Evolutionary conservation across 2,888 invertebrate genomes (phyloP), one percentile per base, ranked within the genome.

Genomic region (Nephrotoma guestfalica): DNA sequence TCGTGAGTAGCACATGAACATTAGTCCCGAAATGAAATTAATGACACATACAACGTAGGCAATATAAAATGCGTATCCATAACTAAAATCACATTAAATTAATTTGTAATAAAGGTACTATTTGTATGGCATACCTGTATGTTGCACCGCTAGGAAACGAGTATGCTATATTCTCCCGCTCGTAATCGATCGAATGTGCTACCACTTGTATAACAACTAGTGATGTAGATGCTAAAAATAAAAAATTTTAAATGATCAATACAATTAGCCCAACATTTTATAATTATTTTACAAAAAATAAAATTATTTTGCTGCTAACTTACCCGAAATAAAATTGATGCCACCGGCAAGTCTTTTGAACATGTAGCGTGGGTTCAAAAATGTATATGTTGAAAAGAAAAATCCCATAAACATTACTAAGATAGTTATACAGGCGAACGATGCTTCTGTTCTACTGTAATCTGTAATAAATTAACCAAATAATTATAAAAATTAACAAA

Each of bases 341-440:
- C 96, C 95, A 0, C 96, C 96, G 4, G 97, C 96, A 41, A 97
- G 93, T 51, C 97, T 93, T 90, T 97, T 97, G 92, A 96, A 97
- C 95, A 96, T 97, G 90, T 97, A 97, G 4, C 97, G 93, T 3
- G 96, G 96, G 90, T 97, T 96, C 88, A 93, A 93, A 90, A 97
- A 96, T 15, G 97, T 96, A 90, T 97, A 97, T 88, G 95, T 93
- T 6, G 97, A 96, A 91, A 97, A 97, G 1, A 95, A 93, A 86
- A 96, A 94, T 0, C 96, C 96, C 94, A 97, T 94, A 83, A 94
- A 91, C 95, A 97, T 96, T 83, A 97, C 93, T 88, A 96, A 94
- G 87, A 97, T 90, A 87, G 96, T 96, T 89, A 97, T 96, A 88
- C 96, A 94, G 84, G 96, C 96, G 90, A 97, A 97, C 0, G 96